Conservation (phyloP, 2,113 vertebrate genomes). For the Eurystomus gularis region DNA sequence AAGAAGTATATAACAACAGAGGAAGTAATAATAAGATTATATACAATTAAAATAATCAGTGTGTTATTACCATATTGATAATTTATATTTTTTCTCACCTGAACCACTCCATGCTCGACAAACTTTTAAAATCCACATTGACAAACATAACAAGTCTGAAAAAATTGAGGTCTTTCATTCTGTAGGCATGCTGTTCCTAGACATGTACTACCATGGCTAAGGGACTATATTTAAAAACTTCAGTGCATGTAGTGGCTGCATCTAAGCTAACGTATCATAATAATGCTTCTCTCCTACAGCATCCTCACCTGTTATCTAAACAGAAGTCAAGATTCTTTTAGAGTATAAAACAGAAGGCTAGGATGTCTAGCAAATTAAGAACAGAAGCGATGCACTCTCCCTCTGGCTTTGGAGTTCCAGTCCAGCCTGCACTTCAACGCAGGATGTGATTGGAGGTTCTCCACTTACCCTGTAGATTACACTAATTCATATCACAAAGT, state of each 20-base stretch:
- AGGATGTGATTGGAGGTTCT: not conserved
- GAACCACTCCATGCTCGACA: not conserved
- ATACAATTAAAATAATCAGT: slow-evolving; percentile 17
- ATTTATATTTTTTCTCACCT: not conserved
- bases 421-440: not conserved
- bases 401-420: not conserved
- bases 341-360: not conserved
- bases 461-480: not conserved
- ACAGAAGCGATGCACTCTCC: not conserved
- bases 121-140: not conserved
- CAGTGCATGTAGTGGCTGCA: not conserved
- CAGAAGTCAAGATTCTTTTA: slow-evolving; percentile 24
- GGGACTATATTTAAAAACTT: slow-evolving; percentile 37
- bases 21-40: not conserved
- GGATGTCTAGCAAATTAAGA: slow-evolving; percentile 21
- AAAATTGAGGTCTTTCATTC: not conserved
- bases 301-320: slow-evolving; percentile 46
- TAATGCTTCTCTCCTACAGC: slow-evolving; percentile 30
- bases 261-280: not conserved
- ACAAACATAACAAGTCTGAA: not conserved
- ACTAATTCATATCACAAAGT: not conserved
- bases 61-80: not conserved
- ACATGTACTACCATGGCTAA: not conserved
- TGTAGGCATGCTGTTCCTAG: not conserved
- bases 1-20: slow-evolving; percentile 17